These are phyloP conservation scores for Onthophagus sagittarius DNA, from an alignment of 2,888 invertebrate genomes.

Conservation along the genomic window DNA sequence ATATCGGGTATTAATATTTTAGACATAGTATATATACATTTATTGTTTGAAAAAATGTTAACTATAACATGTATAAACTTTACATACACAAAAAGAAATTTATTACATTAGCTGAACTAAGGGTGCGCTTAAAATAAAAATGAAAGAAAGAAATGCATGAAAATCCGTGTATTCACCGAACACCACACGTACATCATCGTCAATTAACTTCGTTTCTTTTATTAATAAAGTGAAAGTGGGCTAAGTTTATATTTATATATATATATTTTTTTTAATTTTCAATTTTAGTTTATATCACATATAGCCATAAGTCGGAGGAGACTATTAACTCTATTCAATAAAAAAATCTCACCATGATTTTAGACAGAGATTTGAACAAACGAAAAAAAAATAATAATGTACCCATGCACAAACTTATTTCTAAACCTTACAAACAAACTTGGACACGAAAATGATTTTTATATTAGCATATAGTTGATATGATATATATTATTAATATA, in stretches of 20 bases:
- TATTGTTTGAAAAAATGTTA: constrained; percentile 23
- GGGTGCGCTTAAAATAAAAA: not conserved
- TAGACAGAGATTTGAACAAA: not conserved
- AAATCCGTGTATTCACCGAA: too few species aligned
- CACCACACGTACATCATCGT: too few species aligned
- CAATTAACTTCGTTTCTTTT: too few species aligned
- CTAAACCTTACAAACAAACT: not conserved
- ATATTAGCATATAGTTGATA: not conserved
- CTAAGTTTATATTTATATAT: too few species aligned
- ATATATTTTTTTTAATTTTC: too few species aligned
- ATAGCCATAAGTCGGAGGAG: constrained; percentile 4
- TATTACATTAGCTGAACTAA: not conserved
- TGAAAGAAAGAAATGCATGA: not conserved
- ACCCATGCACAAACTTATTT: not conserved
- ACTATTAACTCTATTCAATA: not conserved
- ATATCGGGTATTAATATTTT: constrained; percentile 7
- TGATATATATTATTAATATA: not conserved
- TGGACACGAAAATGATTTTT: not conserved
- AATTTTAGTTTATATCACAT: constrained; percentile 1
- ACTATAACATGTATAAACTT: constrained; percentile 22
- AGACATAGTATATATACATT: constrained; percentile 20
- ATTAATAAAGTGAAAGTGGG: too few species aligned
- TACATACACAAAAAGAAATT: constrained; percentile 19
- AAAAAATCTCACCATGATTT: not conserved
- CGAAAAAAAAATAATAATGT: not conserved